These are phyloP conservation scores for Gnathonemus longibarbis DNA, from an alignment of 2,113 vertebrate species.

Conservation along the genomic window DNA sequence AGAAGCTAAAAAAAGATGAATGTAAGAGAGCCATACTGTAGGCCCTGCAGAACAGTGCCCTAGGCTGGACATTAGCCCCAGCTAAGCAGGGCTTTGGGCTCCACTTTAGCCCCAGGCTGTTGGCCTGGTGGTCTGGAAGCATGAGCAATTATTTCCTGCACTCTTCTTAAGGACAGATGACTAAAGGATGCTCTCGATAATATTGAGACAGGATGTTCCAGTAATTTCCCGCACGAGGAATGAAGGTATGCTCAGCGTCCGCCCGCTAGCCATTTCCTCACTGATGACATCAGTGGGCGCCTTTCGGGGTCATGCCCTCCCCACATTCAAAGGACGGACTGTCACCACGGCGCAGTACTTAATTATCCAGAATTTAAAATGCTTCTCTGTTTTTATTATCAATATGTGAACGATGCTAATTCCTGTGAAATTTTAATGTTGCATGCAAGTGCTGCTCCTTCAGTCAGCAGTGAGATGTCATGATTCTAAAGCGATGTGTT, in stretches of 20 bases:
- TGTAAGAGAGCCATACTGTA: background rate
- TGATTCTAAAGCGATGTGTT: background rate
- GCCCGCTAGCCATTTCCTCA: background rate
- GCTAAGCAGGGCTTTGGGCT: background rate
- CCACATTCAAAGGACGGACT: background rate
- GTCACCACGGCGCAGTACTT: background rate
- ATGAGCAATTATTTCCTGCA: background rate
- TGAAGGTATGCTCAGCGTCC: conserved; percentile 19
- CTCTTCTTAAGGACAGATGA: conserved; percentile 14
- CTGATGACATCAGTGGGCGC: background rate
- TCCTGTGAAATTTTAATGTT: background rate
- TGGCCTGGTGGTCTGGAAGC: background rate
- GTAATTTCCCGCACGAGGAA: conserved; percentile 19
- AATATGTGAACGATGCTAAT: background rate
- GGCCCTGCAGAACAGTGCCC: background rate
- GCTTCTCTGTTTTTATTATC: background rate
- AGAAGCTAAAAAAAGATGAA: background rate
- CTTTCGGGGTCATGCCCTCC: background rate
- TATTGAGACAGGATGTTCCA: conserved; percentile 12
- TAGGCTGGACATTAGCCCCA: background rate
- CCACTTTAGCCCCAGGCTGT: background rate
- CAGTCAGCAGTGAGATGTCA: background rate
- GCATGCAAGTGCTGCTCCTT: background rate
- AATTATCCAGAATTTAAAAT: background rate
- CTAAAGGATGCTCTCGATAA: conserved; percentile 26